A percentile compares a stretch with the other conserved stretches of the same genome.
These are phyloP conservation scores for Oophaga pumilio DNA, from an alignment of 2,113 vertebrate genomes.

Conservation along the genomic window DNA sequence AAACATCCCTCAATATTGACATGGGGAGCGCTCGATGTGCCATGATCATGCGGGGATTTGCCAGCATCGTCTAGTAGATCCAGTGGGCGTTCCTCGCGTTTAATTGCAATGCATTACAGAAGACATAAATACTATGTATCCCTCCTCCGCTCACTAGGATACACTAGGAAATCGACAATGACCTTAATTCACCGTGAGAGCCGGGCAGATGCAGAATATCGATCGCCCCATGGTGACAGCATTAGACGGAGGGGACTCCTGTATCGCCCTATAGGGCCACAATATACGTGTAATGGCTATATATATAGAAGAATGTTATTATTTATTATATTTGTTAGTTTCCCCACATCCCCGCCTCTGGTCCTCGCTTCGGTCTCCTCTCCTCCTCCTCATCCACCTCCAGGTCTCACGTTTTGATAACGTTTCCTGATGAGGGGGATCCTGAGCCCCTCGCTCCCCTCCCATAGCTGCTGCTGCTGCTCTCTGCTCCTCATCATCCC, in stretches of 20 bases:
- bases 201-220: slow-evolving; percentile 13
- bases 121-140: slow-evolving; percentile 35
- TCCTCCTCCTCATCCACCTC: slow-evolving; percentile 34
- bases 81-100: slow-evolving; percentile 31
- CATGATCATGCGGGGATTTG: slow-evolving; percentile 31
- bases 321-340: neutral
- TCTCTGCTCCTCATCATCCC: slow-evolving; percentile 33
- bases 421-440: slow-evolving; percentile 36
- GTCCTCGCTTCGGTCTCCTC: neutral
- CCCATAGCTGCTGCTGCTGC: slow-evolving; percentile 45
- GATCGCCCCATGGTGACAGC: neutral
- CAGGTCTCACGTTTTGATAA: slow-evolving; percentile 50
- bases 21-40: neutral
- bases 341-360: neutral
- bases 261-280: neutral
- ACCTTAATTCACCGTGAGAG: slow-evolving; percentile 54
- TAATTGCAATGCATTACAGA: slow-evolving; percentile 46
- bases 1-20: slow-evolving; percentile 41
- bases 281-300: neutral
- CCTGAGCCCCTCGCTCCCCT: neutral
- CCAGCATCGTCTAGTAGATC: slow-evolving; percentile 33
- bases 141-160: slow-evolving; percentile 3
- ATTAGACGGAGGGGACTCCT: neutral
- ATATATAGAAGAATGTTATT: neutral
- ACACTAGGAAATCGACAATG: slow-evolving; percentile 53